Evolutionary conservation across 2,113 vertebrate species (phyloP).

Genomic region (Calypte anna): DNA sequence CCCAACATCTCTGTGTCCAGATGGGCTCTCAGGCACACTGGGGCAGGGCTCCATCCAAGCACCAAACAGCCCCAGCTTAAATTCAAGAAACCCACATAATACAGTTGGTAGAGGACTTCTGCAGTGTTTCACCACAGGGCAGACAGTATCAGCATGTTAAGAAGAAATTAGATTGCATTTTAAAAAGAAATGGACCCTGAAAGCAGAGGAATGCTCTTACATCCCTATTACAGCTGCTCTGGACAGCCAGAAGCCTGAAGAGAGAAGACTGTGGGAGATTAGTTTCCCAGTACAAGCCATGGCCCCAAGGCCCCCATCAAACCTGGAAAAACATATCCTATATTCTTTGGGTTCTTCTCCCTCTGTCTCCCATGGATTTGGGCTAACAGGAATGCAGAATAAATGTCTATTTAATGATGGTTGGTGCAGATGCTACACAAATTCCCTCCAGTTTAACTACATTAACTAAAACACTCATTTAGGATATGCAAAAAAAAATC

Average conservation of each 20-base stretch:
- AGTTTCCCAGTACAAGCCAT: not conserved
- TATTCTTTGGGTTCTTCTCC: not conserved
- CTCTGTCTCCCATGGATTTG: not conserved
- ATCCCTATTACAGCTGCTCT: not conserved
- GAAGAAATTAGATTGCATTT: not conserved
- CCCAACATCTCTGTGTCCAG: fast-evolving
- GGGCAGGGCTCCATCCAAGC: not conserved
- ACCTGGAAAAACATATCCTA: not conserved
- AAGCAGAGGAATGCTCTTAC: fast-evolving
- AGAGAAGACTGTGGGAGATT: not conserved
- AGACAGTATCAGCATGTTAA: not conserved
- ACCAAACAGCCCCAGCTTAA: fast-evolving
- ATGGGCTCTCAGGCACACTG: not conserved
- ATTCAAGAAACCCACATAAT: not conserved
- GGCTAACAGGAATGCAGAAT: not conserved
- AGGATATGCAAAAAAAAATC: not conserved
- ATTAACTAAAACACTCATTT: not conserved
- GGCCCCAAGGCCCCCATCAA: not conserved
- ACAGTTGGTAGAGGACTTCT: not conserved
- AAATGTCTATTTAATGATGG: not conserved
- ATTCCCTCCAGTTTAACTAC: not conserved
- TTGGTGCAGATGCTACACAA: not conserved
- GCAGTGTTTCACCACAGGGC: not conserved
- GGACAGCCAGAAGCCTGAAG: not conserved
- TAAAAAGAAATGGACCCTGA: not conserved